phyloP scores from a whole-genome alignment of 1,140 invertebrate genomes.

The Hyles euphorbiae region DNA sequence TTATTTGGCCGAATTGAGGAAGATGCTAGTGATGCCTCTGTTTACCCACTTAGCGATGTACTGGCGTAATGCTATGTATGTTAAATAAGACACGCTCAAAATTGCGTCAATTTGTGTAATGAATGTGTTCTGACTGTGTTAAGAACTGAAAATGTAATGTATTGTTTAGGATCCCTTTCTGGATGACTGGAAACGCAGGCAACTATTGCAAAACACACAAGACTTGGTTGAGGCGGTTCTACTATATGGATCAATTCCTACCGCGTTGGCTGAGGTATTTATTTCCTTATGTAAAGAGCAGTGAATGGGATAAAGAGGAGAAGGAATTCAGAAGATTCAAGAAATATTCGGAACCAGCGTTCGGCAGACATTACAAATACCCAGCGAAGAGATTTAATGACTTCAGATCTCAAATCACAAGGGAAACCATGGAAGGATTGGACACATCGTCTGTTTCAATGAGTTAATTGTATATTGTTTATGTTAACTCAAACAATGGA shows the following conservation, averaged over 20 bases:
- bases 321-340: slow-evolving; percentile 41
- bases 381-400: slow-evolving; percentile 37
- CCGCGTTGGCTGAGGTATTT: slow-evolving; percentile 40
- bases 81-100: too few species aligned
- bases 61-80: too few species aligned
- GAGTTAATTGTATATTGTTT: not conserved
- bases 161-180: slow-evolving; percentile 36
- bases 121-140: too few species aligned
- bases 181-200: slow-evolving; percentile 41
- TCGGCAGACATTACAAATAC: slow-evolving; percentile 45
- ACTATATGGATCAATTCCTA: slow-evolving; percentile 51
- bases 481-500: too few species aligned
- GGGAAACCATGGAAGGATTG: slow-evolving; percentile 33
- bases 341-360: slow-evolving; percentile 41
- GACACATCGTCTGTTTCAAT: slow-evolving; percentile 10
- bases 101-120: too few species aligned
- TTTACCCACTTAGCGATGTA: too few species aligned
- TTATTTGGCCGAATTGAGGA: too few species aligned
- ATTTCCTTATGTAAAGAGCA: slow-evolving; percentile 36
- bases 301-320: slow-evolving; percentile 46
- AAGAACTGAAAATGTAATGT: too few species aligned
- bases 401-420: slow-evolving; percentile 33
- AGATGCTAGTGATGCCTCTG: too few species aligned
- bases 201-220: slow-evolving; percentile 45
- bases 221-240: slow-evolving; percentile 47